Conservation (phyloP, 2,888 invertebrate species). For the Chydorus sphaericus region DNA sequence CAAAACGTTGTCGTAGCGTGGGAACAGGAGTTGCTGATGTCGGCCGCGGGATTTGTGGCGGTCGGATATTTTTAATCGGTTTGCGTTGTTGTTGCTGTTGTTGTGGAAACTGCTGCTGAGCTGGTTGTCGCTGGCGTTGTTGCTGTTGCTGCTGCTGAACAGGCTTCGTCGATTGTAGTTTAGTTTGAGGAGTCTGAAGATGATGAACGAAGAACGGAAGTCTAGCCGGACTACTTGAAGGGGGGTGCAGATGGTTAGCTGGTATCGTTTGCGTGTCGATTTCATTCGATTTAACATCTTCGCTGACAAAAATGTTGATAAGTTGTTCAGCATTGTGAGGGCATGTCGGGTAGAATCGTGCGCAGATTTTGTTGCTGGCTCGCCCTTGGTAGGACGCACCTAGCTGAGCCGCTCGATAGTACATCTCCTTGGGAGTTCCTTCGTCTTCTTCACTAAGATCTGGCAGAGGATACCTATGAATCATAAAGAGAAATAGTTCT, state of each 20-base stretch:
- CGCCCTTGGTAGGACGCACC: not conserved
- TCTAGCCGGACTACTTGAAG: not conserved
- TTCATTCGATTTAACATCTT: not conserved
- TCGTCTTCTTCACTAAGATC: constrained; percentile 4
- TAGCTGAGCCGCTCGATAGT: not conserved
- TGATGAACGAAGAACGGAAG: not conserved
- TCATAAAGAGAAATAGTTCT: not conserved
- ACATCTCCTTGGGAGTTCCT: constrained; percentile 1
- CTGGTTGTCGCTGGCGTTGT: not conserved
- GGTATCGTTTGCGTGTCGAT: not conserved
- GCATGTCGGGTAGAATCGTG: not conserved
- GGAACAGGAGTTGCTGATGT: not conserved
- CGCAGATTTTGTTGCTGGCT: not conserved
- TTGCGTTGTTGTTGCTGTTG: not conserved
- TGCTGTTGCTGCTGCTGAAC: not conserved
- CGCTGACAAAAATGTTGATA: not conserved
- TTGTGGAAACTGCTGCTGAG: not conserved
- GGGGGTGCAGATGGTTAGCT: not conserved
- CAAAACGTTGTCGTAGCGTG: not conserved
- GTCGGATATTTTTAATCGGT: too few species aligned
- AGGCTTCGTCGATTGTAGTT: too few species aligned
- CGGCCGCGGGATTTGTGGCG: not conserved
- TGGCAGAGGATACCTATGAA: not conserved
- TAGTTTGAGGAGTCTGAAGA: too few species aligned
- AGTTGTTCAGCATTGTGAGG: not conserved